These are phyloP conservation scores for Sebastes oblongus DNA, from an alignment of 2,797 vertebrate species.

Conservation along the genomic window DNA sequence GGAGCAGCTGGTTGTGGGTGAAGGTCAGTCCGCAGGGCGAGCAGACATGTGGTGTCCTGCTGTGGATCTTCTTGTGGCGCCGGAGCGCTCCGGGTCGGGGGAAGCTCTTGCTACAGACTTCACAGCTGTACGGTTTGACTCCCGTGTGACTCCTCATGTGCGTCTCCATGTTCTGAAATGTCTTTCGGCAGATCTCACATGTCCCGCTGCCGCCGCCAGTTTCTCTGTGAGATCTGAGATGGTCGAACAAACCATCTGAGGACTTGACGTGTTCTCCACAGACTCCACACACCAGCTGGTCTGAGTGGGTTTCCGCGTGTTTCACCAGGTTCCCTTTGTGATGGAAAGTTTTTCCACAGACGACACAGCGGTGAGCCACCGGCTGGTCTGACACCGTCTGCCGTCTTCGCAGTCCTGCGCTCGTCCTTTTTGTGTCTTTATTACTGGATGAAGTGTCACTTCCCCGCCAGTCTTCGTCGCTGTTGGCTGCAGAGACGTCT, in stretches of 20 bases:
- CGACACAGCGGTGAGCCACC: not conserved
- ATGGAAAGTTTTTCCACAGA: conserved; percentile 33
- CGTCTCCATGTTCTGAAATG: conserved; percentile 50
- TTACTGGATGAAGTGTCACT: not conserved
- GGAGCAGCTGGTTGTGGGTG: not conserved
- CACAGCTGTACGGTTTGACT: conserved; percentile 43
- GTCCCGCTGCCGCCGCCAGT: not conserved
- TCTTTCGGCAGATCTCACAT: conserved; percentile 41
- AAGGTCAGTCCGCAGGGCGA: conserved; percentile 12
- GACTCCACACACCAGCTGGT: conserved; percentile 5
- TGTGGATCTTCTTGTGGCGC: conserved; percentile 63
- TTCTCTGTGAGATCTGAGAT: conserved; percentile 38
- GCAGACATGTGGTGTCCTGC: not conserved
- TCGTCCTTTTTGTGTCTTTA: not conserved
- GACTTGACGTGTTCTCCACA: conserved; percentile 18
- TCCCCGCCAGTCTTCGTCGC: not conserved
- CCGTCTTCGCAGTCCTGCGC: not conserved
- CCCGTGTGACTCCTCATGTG: conserved; percentile 59
- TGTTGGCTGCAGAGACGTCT: not conserved
- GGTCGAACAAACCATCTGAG: not conserved
- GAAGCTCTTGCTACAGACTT: conserved; percentile 51
- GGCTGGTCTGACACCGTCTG: fast-evolving
- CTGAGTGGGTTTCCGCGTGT: conserved; percentile 35
- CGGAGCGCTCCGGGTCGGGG: conserved; percentile 35
- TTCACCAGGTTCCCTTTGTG: conserved; percentile 37